These are phyloP conservation scores for Temnothorax unifasciatus DNA, from an alignment of 2,888 invertebrate genomes.

Conservation along the genomic window DNA sequence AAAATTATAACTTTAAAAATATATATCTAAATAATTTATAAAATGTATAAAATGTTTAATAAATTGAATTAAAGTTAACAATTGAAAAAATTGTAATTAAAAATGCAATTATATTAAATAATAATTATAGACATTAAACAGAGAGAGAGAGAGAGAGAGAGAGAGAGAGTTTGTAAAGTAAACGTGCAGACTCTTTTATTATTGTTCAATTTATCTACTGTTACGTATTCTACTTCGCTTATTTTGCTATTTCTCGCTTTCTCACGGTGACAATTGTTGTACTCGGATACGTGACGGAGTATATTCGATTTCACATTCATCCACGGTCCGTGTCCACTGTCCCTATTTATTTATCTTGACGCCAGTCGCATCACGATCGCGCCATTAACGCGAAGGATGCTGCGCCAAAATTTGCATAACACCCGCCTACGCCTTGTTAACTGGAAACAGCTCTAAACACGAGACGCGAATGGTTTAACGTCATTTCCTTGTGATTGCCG, in stretches of 20 bases:
- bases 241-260: not conserved
- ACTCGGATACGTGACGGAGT: not conserved
- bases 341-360: conserved; percentile 38
- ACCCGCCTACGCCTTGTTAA: conserved; percentile 36
- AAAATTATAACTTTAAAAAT: not conserved
- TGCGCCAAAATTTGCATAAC: conserved; percentile 45
- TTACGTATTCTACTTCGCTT: not conserved
- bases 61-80: not conserved
- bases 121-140: not conserved
- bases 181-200: not conserved
- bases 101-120: not conserved
- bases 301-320: not conserved
- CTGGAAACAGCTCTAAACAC: conserved; percentile 40
- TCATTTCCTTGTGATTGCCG: conserved; percentile 35
- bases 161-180: not conserved
- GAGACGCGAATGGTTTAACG: conserved; percentile 29
- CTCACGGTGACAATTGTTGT: not conserved
- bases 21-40: not conserved
- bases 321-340: not conserved
- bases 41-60: not conserved
- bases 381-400: conserved; percentile 40
- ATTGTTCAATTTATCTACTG: not conserved
- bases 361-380: conserved; percentile 21
- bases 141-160: too few species aligned
- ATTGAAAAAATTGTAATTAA: not conserved